phyloP scores from a whole-genome alignment of 2,113 vertebrate species.

The Python bivittatus region DNA sequence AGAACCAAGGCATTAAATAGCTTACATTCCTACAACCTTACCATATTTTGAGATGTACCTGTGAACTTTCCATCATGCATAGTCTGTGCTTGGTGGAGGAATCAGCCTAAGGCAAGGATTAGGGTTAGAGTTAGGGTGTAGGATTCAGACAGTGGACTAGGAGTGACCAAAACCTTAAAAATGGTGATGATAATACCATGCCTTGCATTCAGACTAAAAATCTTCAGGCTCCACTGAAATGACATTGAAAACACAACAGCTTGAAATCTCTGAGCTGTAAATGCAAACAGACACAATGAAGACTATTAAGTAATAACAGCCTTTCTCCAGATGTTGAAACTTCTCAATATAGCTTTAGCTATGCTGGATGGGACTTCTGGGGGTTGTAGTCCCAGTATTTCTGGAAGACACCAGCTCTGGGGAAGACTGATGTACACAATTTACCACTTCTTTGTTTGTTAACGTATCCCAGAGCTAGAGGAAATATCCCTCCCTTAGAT shows the following conservation, averaged over 20 bases:
- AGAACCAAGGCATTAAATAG: neutral
- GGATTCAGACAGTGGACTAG: neutral
- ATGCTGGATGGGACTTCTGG: neutral
- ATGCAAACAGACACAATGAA: neutral
- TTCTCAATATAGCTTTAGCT: neutral
- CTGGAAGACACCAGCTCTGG: neutral
- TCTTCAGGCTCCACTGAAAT: neutral
- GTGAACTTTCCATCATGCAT: neutral
- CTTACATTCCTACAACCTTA: neutral
- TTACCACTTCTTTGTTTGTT: neutral
- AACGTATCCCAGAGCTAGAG: too few relatives aligned
- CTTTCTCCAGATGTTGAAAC: neutral
- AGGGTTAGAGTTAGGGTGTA: neutral
- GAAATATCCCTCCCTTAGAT: neutral
- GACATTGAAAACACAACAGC: neutral
- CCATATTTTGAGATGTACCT: neutral
- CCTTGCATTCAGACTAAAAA: neutral
- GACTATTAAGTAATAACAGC: neutral
- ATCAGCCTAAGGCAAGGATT: neutral
- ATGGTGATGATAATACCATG: neutral
- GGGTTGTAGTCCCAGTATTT: neutral
- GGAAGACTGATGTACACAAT: neutral
- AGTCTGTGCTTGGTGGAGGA: neutral
- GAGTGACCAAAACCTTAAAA: neutral
- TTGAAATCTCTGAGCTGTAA: neutral